A percentile compares a stretch with the other conserved stretches of the same genome.
Conservation (phyloP, 1,140 invertebrate genomes). For the Plectrocnemia conspersa region DNA sequence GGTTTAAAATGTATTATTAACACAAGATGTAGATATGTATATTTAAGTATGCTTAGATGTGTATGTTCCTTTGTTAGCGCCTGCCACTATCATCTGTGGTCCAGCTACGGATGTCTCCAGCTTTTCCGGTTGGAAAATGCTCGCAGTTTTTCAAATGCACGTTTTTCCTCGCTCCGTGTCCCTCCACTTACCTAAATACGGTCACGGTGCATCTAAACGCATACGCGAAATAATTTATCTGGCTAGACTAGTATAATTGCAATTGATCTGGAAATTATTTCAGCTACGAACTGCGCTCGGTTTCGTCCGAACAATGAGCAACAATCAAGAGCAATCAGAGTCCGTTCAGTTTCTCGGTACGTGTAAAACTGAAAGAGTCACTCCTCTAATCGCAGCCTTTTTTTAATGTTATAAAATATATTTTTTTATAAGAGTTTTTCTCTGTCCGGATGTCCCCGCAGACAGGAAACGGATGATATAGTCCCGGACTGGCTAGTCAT, state of each 20-base stretch:
- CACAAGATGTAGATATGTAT: no score
- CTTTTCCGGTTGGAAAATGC: constrained; percentile 31
- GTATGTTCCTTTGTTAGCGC: constrained; percentile 25
- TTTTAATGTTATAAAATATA: no score
- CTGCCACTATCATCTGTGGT: constrained; percentile 29
- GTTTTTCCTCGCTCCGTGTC: constrained; percentile 8
- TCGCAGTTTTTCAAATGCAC: constrained; percentile 15
- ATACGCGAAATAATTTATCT: not conserved
- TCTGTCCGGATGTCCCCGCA: constrained; percentile 18
- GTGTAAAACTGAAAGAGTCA: no score
- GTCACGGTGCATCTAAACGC: no score
- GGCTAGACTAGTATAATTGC: constrained; percentile 7
- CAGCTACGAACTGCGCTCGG: constrained; percentile 13
- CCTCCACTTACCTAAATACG: constrained; percentile 3
- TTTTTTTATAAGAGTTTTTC: constrained; percentile 25
- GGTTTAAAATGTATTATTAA: no score
- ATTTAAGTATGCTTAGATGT: no score
- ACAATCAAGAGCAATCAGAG: constrained; percentile 21
- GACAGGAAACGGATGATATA: constrained; percentile 20
- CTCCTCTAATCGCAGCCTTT: no score
- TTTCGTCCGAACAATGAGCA: constrained; percentile 17
- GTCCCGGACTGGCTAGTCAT: constrained; percentile 16
- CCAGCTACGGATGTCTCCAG: constrained; percentile 31
- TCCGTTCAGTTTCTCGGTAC: not conserved
- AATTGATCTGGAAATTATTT: constrained; percentile 12